phyloP scores from a whole-genome alignment of 2,888 invertebrate species.

The Melanotus villosus region DNA sequence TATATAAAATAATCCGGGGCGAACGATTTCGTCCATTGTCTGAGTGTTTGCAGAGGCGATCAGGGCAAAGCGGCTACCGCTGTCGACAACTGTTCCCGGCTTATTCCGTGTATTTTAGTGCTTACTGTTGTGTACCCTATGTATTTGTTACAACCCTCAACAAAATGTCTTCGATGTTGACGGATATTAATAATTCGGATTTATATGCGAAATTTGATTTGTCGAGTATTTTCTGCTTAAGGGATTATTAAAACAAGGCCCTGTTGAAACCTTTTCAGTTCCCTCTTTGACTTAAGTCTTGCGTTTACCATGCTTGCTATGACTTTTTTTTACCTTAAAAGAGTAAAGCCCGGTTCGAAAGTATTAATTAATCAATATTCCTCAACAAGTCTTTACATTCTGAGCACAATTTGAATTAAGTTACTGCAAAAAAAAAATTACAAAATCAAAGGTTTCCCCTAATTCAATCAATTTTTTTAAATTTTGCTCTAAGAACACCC shows the following conservation, averaged over 20 bases:
- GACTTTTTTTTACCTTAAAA: too few relatives aligned
- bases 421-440: too few relatives aligned
- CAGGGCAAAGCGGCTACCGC: conserved; percentile 62
- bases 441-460: too few relatives aligned
- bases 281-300: too few relatives aligned
- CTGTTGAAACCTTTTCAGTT: too few relatives aligned
- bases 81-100: conserved; percentile 62
- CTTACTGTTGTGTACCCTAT: conserved; percentile 58
- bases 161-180: conserved; percentile 50
- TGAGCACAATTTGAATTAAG: too few relatives aligned
- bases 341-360: too few relatives aligned
- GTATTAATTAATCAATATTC: too few relatives aligned
- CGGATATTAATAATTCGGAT: conserved; percentile 49
- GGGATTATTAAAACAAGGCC: not conserved
- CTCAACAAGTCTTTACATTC: too few relatives aligned
- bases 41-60: conserved; percentile 63
- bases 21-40: conserved; percentile 61
- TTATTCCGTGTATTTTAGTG: conserved; percentile 63
- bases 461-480: too few relatives aligned
- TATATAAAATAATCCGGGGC: conserved; percentile 61
- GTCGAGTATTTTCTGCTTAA: not conserved
- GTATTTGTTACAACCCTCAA: conserved; percentile 52
- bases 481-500: too few relatives aligned
- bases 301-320: too few relatives aligned
- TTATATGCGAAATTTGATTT: conserved; percentile 43